phyloP scores from a whole-genome alignment of 2,888 invertebrate species.

The Lumbricus terrestris region DNA sequence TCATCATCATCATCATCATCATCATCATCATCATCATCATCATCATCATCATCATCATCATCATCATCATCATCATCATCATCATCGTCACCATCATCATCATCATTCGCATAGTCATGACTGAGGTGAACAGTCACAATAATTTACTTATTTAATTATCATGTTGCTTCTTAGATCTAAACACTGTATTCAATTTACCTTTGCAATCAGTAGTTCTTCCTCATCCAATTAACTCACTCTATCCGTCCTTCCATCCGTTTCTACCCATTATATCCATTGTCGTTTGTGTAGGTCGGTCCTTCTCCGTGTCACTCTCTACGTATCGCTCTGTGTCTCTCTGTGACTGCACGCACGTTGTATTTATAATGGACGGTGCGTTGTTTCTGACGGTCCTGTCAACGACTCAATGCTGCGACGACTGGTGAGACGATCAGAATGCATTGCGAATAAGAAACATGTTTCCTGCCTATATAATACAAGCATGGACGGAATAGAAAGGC shows the following conservation, averaged over 20 bases:
- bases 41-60: not conserved
- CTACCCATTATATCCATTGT: not conserved
- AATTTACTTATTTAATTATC: too few species aligned
- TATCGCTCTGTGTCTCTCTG: not conserved
- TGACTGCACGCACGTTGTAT: not conserved
- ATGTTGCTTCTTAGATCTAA: not conserved
- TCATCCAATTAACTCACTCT: not conserved
- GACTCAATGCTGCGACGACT: not conserved
- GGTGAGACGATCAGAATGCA: not conserved
- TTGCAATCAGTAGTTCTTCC: too few species aligned
- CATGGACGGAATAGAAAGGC: not conserved
- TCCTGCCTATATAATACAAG: not conserved
- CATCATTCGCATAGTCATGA: not conserved
- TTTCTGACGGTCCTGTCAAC: not conserved
- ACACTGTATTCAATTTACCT: not conserved
- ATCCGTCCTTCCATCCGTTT: not conserved
- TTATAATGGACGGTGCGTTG: not conserved
- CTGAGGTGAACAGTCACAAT: not conserved
- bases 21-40: not conserved
- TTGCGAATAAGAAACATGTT: not conserved
- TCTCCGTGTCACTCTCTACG: not conserved
- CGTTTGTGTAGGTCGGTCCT: not conserved
- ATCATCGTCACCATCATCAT: not conserved
- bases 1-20: not conserved
- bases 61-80: not conserved